Percentiles rank a stretch among this genome's conserved stretches.
phyloP scores from a whole-genome alignment of 2,113 vertebrate species.

The Neolamprologus devosi region DNA sequence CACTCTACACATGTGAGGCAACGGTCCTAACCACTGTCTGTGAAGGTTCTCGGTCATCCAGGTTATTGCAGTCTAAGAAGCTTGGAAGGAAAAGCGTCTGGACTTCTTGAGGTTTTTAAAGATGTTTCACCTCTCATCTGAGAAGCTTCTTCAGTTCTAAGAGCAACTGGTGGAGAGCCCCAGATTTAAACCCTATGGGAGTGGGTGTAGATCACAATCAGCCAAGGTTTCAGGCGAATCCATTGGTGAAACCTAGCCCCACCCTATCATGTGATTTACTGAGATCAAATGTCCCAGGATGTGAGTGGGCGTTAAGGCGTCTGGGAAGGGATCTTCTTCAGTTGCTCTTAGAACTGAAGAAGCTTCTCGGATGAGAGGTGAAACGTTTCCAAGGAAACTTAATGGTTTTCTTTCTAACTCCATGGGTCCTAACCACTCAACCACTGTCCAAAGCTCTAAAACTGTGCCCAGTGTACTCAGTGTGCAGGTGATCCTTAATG shows the following conservation, averaged over 20 bases:
- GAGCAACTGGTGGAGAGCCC: neutral
- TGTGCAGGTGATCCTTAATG: neutral
- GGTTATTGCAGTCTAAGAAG: neutral
- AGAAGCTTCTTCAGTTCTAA: neutral
- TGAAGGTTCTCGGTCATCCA: neutral
- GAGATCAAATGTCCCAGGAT: neutral
- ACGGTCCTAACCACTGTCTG: neutral
- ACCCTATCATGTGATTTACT: neutral
- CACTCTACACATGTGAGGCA: fast-evolving
- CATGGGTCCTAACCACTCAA: neutral
- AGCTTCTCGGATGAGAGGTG: neutral
- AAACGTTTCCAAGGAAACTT: neutral
- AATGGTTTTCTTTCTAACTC: neutral
- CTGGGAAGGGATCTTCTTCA: neutral
- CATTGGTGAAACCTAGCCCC: neutral
- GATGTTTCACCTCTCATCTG: neutral
- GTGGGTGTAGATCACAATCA: neutral
- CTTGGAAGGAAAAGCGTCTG: neutral
- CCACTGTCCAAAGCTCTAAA: neutral
- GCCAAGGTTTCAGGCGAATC: neutral
- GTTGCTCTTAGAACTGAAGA: neutral
- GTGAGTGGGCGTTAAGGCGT: neutral
- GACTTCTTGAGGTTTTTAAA: neutral
- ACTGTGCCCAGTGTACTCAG: neutral
- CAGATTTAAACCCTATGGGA: neutral